phyloP scores from a whole-genome alignment of 1,140 invertebrate genomes.

The Drosophila lacertosa region DNA sequence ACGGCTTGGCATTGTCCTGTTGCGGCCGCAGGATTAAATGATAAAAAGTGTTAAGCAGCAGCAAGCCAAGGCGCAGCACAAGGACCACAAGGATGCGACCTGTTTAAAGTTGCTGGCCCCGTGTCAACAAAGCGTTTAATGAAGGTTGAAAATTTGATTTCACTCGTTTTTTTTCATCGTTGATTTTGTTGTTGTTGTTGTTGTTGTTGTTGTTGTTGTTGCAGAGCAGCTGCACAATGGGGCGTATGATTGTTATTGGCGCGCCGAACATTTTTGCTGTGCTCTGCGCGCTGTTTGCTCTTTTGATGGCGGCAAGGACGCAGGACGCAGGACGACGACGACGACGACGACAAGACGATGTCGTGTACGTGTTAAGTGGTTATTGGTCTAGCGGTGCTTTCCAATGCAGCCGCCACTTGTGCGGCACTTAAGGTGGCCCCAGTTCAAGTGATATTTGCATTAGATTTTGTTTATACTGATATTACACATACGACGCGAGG shows the following conservation, averaged over 20 bases:
- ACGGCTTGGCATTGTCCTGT: slow-evolving; percentile 35
- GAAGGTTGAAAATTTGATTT: slow-evolving; percentile 70
- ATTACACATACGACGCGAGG: slow-evolving; percentile 36
- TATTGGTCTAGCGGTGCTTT: slow-evolving; percentile 48
- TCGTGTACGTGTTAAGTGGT: slow-evolving; percentile 64
- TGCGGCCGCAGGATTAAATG: slow-evolving; percentile 59
- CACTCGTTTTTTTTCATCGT: slow-evolving; percentile 43
- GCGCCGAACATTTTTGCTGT: slow-evolving; percentile 31
- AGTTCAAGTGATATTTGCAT: slow-evolving; percentile 55
- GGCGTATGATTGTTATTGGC: slow-evolving; percentile 68
- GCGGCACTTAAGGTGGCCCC: slow-evolving; percentile 9
- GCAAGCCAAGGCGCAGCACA: slow-evolving; percentile 6
- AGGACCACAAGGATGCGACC: slow-evolving; percentile 23
- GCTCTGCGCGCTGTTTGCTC: slow-evolving; percentile 38
- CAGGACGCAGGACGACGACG: not conserved
- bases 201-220: slow-evolving; percentile 6
- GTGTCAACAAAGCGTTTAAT: slow-evolving; percentile 60
- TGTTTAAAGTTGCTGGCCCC: slow-evolving; percentile 47
- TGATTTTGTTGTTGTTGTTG: slow-evolving; percentile 18
- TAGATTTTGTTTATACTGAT: slow-evolving; percentile 50
- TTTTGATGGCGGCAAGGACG: slow-evolving; percentile 28
- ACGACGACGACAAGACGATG: slow-evolving; percentile 7
- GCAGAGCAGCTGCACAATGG: slow-evolving; percentile 53
- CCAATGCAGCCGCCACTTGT: slow-evolving; percentile 8
- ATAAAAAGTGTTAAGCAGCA: slow-evolving; percentile 57